Conservation (phyloP, 2,888 invertebrate genomes). For the Scaptomyza tumidula region DNA sequence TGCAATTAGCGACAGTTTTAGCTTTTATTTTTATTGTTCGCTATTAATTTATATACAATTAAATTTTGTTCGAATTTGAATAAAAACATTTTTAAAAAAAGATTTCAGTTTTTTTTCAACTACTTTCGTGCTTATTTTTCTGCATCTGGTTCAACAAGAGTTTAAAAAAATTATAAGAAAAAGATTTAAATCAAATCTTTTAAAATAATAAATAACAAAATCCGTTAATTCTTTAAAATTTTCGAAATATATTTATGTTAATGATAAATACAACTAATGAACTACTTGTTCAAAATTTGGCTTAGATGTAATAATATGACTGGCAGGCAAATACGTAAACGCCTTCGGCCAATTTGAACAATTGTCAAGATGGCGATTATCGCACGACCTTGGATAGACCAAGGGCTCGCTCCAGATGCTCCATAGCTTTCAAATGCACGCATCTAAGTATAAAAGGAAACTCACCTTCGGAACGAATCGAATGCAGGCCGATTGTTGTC, state of each 20-base stretch:
- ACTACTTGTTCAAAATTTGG: background rate
- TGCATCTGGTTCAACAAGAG: too few species aligned
- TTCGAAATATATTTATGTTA: background rate
- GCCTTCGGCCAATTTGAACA: conserved; percentile 23
- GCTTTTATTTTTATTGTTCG: background rate
- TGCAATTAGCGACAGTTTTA: conserved; percentile 1
- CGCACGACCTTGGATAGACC: conserved; percentile 32
- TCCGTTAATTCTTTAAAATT: background rate
- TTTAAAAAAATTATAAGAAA: too few species aligned
- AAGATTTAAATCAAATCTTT: too few species aligned
- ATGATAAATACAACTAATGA: background rate
- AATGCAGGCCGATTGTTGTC: conserved; percentile 55
- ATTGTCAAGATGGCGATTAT: conserved; percentile 26
- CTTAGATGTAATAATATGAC: background rate
- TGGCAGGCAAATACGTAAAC: conserved; percentile 3
- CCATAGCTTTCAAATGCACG: conserved; percentile 43
- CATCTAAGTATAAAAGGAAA: conserved; percentile 44
- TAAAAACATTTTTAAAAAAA: too few species aligned
- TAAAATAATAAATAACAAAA: background rate
- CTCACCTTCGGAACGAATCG: conserved; percentile 51
- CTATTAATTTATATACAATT: conserved; percentile 2
- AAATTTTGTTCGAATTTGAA: background rate
- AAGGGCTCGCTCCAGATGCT: conserved; percentile 57
- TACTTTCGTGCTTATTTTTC: background rate
- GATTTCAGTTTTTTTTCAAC: too few species aligned